These are phyloP conservation scores for Heliconius himera DNA, from an alignment of 1,140 invertebrate genomes.

Conservation along the genomic window DNA sequence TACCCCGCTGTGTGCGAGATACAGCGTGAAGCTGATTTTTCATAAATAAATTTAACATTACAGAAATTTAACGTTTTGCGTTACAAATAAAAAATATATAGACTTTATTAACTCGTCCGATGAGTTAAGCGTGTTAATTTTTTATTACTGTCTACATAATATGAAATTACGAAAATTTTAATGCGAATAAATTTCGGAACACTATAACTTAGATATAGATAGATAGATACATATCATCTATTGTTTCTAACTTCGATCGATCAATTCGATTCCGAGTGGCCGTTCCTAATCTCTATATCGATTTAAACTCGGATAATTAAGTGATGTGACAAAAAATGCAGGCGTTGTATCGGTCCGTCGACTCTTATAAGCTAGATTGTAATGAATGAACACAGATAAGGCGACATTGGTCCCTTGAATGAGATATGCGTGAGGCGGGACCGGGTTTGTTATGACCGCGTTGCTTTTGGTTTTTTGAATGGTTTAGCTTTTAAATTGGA, in stretches of 20 bases:
- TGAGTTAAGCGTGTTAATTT: not conserved
- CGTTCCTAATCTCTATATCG: constrained; percentile 74
- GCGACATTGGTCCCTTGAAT: constrained; percentile 57
- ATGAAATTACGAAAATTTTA: not conserved
- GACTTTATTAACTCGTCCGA: too few relatives aligned
- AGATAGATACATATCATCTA: constrained; percentile 23
- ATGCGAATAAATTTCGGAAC: constrained; percentile 5
- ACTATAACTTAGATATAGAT: not conserved
- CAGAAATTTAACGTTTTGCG: too few relatives aligned
- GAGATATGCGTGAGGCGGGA: constrained; percentile 49
- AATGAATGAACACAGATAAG: constrained; percentile 80
- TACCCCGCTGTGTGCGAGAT: too few relatives aligned
- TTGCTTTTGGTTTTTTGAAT: constrained; percentile 1
- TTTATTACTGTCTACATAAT: not conserved
- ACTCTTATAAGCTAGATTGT: constrained; percentile 77
- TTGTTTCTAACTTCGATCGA: constrained; percentile 49
- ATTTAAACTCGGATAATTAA: constrained; percentile 81
- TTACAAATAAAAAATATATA: too few relatives aligned
- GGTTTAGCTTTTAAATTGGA: constrained; percentile 3
- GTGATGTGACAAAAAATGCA: constrained; percentile 79
- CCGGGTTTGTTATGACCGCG: constrained; percentile 25
- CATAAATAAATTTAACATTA: too few relatives aligned
- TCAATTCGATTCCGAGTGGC: constrained; percentile 57
- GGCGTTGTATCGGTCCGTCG: constrained; percentile 76
- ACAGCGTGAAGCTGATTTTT: too few relatives aligned